phyloP scores from a whole-genome alignment of 2,113 vertebrate species.

The Aleadryas rufinucha region DNA sequence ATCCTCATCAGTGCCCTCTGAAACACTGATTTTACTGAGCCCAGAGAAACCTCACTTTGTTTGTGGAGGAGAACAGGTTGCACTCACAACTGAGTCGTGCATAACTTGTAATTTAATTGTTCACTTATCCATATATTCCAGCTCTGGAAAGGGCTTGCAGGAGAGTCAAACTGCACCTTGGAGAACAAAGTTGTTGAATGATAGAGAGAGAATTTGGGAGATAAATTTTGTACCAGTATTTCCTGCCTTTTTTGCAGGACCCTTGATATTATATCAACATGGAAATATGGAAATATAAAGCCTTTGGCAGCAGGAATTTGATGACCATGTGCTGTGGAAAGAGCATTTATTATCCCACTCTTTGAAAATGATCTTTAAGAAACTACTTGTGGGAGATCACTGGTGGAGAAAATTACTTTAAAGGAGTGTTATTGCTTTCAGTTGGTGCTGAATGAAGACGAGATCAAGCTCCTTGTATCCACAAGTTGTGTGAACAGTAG shows the following conservation, averaged over 20 bases:
- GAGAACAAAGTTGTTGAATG: neutral
- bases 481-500: neutral
- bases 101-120: neutral
- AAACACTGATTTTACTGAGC: neutral
- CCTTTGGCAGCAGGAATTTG: neutral
- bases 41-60: neutral
- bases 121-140: neutral
- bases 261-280: no score
- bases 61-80: rapidly evolving
- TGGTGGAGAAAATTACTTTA: neutral
- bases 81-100: rapidly evolving
- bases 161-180: neutral
- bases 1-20: neutral
- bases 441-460: neutral
- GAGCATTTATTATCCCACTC: neutral
- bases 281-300: neutral
- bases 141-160: neutral
- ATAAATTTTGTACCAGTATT: neutral
- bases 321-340: neutral
- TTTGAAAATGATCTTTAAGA: neutral
- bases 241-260: neutral
- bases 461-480: neutral
- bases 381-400: neutral
- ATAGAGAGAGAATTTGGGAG: neutral
- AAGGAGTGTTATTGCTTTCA: neutral